Base-by-base conservation (phyloP, 2,888 invertebrate species). In the Microplitis manilae region DNA sequence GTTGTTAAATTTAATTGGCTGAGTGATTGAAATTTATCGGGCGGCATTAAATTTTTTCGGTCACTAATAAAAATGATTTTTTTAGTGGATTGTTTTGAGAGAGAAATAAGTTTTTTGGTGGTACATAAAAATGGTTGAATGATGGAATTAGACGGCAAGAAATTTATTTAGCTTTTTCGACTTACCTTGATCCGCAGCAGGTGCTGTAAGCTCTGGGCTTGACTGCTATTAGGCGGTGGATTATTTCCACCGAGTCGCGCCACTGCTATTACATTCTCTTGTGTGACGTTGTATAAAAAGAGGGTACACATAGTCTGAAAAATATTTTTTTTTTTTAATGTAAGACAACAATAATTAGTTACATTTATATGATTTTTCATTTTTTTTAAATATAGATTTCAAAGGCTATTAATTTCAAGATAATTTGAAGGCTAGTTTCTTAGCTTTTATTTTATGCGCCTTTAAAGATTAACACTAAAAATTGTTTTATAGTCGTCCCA, bases 251-350 rank as follows among this genome's bases (percentile, higher is more conserved):
- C 93, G 82, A 95, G 91, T 86, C 95, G 93, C 65, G 96, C 97
- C 38, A 95, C 94, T 85, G 97, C 94, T 85, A 97, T 96, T 80
- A 96, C 94, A 90, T 97, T 97, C 90, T 97, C 96, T 84, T 94
- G 94, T 84, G 96, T 96, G 85, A 96, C 94, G 89, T 96, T 96
- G 91, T 95, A 96, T 80, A 96, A 92, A 77, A 96, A 95, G 86
- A 97, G 91, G 13, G 94, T 95, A 91, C 97, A 97, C 85, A 95
- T 93, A 67, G 96, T 96, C 96, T 97, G 92, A 6, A 92, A 92
- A 77, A 76, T 73, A 70, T 50, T 75, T 20, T 50, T 60, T 69
- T 61, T 13, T 60, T 15, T 69, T 17, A 17, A 75, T 64, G 30
- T 20, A 72, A 75, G n/a, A 9, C 68, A 73, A 30, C n/a, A 40